phyloP scores from a whole-genome alignment of 2,888 invertebrate genomes.

The Eupithecia vulgata region DNA sequence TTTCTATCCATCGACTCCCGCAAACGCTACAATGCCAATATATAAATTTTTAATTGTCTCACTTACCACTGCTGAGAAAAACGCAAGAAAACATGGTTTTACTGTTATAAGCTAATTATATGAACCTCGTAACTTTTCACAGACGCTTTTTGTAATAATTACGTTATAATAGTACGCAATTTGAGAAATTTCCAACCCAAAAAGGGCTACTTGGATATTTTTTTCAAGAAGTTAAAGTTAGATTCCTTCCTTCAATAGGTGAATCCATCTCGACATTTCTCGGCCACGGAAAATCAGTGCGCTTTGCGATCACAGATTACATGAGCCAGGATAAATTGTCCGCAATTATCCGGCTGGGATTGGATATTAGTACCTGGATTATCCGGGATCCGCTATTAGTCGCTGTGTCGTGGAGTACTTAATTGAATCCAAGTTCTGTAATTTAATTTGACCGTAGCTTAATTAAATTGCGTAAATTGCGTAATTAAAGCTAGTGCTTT shows the following conservation, averaged over 20 bases:
- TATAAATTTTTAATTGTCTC: no score
- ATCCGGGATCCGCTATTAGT: neutral
- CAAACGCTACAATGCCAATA: no score
- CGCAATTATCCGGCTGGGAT: conserved; percentile 13
- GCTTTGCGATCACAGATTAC: conserved; percentile 12
- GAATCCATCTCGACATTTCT: neutral
- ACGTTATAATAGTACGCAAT: neutral
- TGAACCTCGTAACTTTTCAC: neutral
- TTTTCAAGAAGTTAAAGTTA: no score
- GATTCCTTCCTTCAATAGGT: no score
- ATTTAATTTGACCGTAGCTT: neutral
- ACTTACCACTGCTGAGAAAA: neutral
- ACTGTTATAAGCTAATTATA: neutral
- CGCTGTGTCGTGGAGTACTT: conserved; percentile 4
- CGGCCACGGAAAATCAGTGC: neutral
- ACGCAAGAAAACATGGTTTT: neutral
- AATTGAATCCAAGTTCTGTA: neutral
- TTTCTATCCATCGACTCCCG: no score
- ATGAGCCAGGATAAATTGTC: conserved; percentile 20
- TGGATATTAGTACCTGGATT: conserved; percentile 18
- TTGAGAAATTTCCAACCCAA: neutral
- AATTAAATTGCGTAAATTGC: no score
- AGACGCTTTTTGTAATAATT: neutral
- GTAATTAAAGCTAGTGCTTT: no score
- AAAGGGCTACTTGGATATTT: no score